Evolutionary conservation across 2,888 invertebrate genomes (phyloP).

Genomic region (Notodonta dromedarius): DNA sequence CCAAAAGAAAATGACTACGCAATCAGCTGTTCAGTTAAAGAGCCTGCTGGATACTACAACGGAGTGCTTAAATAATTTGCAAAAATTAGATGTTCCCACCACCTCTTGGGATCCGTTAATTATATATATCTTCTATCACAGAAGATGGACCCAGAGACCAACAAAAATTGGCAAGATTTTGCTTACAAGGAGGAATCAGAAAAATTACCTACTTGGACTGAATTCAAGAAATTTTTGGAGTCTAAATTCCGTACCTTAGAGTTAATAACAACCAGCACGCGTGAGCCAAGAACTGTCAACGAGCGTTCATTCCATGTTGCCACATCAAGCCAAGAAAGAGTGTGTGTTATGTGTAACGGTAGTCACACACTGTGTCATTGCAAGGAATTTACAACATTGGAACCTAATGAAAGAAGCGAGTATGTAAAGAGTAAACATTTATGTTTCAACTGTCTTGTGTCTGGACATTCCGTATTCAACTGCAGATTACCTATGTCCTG

Average conservation of each 20-base stretch:
- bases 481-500: constrained; percentile 19
- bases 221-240: constrained; percentile 6
- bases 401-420: constrained; percentile 21
- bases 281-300: constrained; percentile 3
- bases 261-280: not conserved
- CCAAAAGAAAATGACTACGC: constrained; percentile 9
- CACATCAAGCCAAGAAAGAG: not conserved
- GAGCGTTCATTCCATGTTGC: constrained; percentile 9
- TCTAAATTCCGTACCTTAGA: constrained; percentile 11
- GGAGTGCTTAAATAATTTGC: constrained; percentile 10
- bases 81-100: constrained; percentile 5
- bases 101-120: constrained; percentile 26
- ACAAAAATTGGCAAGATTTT: constrained; percentile 29
- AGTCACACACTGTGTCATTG: constrained; percentile 33
- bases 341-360: constrained; percentile 22
- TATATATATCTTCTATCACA: constrained; percentile 31
- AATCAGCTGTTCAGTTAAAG: constrained; percentile 10
- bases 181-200: not conserved
- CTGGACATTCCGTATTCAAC: constrained; percentile 26
- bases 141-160: constrained; percentile 35
- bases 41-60: constrained; percentile 14
- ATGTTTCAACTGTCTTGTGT: constrained; percentile 34
- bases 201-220: not conserved
- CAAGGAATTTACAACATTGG: constrained; percentile 26
- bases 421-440: constrained; percentile 24